Percentiles rank a stretch among this genome's conserved stretches.
phyloP scores from a whole-genome alignment of 2,888 invertebrate species.

The Drosophila borealis region DNA sequence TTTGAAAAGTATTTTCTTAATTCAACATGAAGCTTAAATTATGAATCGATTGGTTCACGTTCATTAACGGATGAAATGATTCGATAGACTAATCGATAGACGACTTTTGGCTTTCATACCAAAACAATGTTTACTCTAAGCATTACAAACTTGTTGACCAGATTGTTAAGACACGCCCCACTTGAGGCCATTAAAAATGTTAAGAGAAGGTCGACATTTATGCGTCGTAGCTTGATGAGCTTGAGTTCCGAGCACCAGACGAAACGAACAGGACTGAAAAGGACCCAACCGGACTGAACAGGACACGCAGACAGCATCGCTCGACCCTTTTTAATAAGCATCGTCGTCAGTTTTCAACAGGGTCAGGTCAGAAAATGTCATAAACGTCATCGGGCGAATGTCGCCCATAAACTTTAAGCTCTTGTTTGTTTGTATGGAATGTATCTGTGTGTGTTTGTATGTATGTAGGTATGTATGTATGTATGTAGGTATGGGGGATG shows the following conservation, averaged over 20 bases:
- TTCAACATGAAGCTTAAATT: too few relatives aligned
- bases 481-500: too few relatives aligned
- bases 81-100: too few relatives aligned
- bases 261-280: too few relatives aligned
- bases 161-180: constrained; percentile 7
- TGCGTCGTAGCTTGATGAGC: constrained; percentile 11
- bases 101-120: too few relatives aligned
- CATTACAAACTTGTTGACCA: constrained; percentile 22
- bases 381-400: constrained; percentile 60
- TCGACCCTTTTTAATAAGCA: constrained; percentile 61
- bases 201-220: constrained; percentile 12
- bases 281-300: neutral
- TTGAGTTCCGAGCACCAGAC: constrained; percentile 5
- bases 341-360: constrained; percentile 42
- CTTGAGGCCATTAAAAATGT: constrained; percentile 17
- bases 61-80: too few relatives aligned
- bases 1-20: too few relatives aligned
- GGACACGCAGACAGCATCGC: neutral
- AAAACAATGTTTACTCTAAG: constrained; percentile 1
- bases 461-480: neutral
- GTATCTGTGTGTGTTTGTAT: neutral
- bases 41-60: too few relatives aligned
- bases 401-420: constrained; percentile 60
- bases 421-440: constrained; percentile 14
- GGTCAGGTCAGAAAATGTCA: constrained; percentile 61